These are phyloP conservation scores for Cacoxenus indagator DNA, from an alignment of 2,888 invertebrate genomes.

Conservation along the genomic window DNA sequence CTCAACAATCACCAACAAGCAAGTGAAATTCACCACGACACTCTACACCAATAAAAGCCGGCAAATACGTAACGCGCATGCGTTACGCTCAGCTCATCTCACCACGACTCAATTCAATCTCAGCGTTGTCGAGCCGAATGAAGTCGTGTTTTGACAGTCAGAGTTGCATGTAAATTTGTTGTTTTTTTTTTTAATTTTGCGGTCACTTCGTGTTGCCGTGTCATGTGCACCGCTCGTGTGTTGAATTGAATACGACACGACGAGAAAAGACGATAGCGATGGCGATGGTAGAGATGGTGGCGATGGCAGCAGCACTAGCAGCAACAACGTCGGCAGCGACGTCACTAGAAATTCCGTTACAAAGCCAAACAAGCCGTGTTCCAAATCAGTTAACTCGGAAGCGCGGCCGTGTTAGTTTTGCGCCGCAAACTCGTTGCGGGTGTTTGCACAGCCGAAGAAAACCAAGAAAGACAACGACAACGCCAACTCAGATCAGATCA, in stretches of 20 bases:
- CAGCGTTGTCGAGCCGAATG: neutral
- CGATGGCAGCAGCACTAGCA: constrained; percentile 3
- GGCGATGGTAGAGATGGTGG: neutral
- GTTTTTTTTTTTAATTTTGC: neutral
- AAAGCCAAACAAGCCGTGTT: constrained; percentile 41
- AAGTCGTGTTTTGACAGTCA: neutral
- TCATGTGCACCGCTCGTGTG: constrained; percentile 37
- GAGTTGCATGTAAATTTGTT: neutral
- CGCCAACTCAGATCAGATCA: neutral
- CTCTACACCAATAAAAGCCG: constrained; percentile 49
- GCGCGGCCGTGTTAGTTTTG: constrained; percentile 68
- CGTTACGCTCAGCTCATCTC: constrained; percentile 35
- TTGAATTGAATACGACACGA: constrained; percentile 25
- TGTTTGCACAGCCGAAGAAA: constrained; percentile 41
- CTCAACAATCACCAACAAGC: constrained; percentile 49
- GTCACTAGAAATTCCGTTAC: constrained; percentile 33
- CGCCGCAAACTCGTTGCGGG: constrained; percentile 51
- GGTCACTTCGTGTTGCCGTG: neutral
- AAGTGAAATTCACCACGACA: constrained; percentile 48
- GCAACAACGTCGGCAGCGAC: neutral
- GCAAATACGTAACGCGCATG: constrained; percentile 38
- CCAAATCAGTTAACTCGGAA: constrained; percentile 70
- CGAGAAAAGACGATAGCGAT: neutral
- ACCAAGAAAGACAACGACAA: constrained; percentile 27
- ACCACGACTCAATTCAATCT: neutral